Evolutionary conservation across 2,113 vertebrate species (phyloP).

Genomic region (Bubalus kerabau): DNA sequence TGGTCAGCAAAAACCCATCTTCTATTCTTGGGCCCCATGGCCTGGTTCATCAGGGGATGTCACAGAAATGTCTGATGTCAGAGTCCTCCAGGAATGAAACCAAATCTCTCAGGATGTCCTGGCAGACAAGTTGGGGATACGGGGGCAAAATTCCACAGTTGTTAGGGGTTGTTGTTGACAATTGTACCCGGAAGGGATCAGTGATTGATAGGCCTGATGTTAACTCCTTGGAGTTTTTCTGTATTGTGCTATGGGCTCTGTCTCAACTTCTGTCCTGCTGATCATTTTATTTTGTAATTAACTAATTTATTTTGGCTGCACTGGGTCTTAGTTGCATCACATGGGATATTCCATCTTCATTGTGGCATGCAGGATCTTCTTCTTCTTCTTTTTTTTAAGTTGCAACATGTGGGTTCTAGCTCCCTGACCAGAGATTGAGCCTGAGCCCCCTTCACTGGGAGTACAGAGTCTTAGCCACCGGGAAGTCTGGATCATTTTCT

Average conservation of each 20-base stretch:
- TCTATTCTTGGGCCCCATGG: not conserved
- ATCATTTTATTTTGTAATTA: not conserved
- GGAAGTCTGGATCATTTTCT: not conserved
- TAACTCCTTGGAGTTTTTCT: not conserved
- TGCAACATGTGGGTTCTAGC: not conserved
- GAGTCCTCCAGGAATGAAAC: not conserved
- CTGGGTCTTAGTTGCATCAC: not conserved
- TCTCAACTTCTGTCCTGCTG: not conserved
- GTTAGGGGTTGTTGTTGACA: not conserved
- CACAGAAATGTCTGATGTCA: fast-evolving
- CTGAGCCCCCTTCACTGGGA: not conserved
- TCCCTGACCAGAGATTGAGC: not conserved
- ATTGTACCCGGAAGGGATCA: not conserved
- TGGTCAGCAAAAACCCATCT: not conserved
- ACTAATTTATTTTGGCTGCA: not conserved
- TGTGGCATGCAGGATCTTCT: not conserved
- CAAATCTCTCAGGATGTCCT: not conserved
- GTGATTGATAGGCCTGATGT: fast-evolving
- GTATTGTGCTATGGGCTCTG: too few relatives aligned
- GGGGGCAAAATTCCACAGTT: fast-evolving
- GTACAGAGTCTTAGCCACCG: not conserved
- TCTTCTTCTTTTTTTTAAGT: not conserved
- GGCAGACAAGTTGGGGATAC: not conserved
- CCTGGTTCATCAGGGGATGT: not conserved
- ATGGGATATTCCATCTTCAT: not conserved